A percentile compares a stretch with the other conserved stretches of the same genome.
Evolutionary conservation across 2,113 vertebrate species (phyloP).

Genomic region (Gymnorhina tibicen): DNA sequence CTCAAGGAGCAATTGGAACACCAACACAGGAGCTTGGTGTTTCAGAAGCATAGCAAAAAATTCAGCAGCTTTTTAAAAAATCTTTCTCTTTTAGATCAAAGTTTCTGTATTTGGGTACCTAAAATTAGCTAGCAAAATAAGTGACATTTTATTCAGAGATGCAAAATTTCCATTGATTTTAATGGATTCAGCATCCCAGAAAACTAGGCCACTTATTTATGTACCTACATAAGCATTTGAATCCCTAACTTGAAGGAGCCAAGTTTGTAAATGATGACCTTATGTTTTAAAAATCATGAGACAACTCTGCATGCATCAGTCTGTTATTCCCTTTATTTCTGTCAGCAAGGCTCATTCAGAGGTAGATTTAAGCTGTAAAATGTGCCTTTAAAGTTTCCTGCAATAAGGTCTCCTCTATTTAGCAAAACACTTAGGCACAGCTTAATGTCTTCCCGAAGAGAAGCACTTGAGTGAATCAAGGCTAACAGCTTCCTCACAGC

Average conservation of each 20-base stretch:
- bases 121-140: conserved; percentile 47
- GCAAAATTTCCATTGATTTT: conserved; percentile 54
- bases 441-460: background rate
- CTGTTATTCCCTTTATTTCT: background rate
- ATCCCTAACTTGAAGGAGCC: conserved; percentile 21
- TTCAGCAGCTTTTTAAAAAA: background rate
- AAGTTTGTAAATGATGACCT: conserved; percentile 40
- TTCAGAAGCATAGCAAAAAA: background rate
- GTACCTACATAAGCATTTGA: conserved; percentile 17
- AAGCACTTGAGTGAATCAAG: background rate
- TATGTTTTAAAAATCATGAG: conserved; percentile 41
- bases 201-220: conserved; percentile 58
- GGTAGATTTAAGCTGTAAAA: background rate
- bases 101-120: conserved; percentile 15
- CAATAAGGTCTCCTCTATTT: background rate
- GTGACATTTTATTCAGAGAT: conserved; percentile 24
- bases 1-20: background rate
- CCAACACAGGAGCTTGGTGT: background rate
- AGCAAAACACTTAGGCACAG: background rate
- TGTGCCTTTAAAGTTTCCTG: background rate
- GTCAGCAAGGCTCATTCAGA: conserved; percentile 3
- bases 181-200: conserved; percentile 54
- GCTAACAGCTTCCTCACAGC: background rate
- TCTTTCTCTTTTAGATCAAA: conserved; percentile 42
- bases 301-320: background rate